phyloP scores from a whole-genome alignment of 2,113 vertebrate species.

The Oplegnathus fasciatus region DNA sequence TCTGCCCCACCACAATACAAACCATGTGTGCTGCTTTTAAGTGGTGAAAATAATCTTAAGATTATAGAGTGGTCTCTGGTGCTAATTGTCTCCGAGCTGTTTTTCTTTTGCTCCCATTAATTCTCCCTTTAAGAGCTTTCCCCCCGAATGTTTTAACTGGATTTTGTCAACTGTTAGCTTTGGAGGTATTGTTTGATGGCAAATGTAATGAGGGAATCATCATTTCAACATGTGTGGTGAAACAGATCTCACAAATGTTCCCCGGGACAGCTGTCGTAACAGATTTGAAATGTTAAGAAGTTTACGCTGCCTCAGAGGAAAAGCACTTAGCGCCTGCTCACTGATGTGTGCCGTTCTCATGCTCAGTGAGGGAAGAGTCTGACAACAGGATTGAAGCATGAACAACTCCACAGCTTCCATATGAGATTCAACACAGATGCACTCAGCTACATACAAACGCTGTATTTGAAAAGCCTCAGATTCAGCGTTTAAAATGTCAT shows the following conservation, averaged over 20 bases:
- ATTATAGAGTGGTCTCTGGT: slow-evolving; percentile 83
- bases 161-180: slow-evolving; percentile 77
- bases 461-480: slow-evolving; percentile 10
- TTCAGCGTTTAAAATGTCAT: neutral
- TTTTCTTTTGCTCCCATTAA: slow-evolving; percentile 80
- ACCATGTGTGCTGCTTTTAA: slow-evolving; percentile 84
- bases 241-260: slow-evolving; percentile 68
- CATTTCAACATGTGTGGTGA: slow-evolving; percentile 72
- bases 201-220: slow-evolving; percentile 71
- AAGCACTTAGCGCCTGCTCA: slow-evolving; percentile 65
- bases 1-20: slow-evolving; percentile 76
- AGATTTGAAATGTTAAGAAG: slow-evolving; percentile 76
- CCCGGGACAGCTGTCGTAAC: slow-evolving; percentile 67
- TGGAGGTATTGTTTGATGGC: slow-evolving; percentile 76
- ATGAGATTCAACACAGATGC: slow-evolving; percentile 17
- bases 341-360: slow-evolving; percentile 70
- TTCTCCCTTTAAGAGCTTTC: slow-evolving; percentile 74
- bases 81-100: slow-evolving; percentile 84
- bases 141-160: slow-evolving; percentile 70
- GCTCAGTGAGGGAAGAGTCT: slow-evolving; percentile 60
- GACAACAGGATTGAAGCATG: slow-evolving; percentile 56
- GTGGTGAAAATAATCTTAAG: slow-evolving; percentile 84
- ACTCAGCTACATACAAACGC: slow-evolving; percentile 21
- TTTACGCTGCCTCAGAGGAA: slow-evolving; percentile 61
- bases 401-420: slow-evolving; percentile 42